phyloP scores from a whole-genome alignment of 2,113 vertebrate species.

The Anoplopoma fimbria region DNA sequence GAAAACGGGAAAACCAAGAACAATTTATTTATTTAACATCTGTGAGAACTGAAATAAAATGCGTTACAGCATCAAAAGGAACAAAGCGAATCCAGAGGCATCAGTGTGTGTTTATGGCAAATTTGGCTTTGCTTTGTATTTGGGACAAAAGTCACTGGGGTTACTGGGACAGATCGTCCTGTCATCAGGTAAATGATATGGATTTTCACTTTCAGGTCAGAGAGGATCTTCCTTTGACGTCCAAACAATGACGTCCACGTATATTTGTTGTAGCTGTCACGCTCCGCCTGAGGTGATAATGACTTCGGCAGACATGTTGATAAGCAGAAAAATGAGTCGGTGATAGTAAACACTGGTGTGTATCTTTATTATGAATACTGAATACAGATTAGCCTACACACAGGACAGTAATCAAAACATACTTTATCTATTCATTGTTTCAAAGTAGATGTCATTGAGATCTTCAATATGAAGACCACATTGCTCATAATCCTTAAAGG shows the following conservation, averaged over 20 bases:
- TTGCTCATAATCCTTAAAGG: conserved; percentile 40
- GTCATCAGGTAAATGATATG: conserved; percentile 26
- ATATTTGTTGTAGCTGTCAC: background rate
- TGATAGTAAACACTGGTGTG: conserved; percentile 64
- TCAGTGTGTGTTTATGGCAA: background rate
- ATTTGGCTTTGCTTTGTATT: conserved; percentile 38
- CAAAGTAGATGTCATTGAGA: conserved; percentile 63
- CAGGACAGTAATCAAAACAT: conserved; percentile 68
- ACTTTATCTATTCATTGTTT: conserved; percentile 70
- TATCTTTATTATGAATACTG: conserved; percentile 81
- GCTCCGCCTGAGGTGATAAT: conserved; percentile 5
- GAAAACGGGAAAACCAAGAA: conserved; percentile 40
- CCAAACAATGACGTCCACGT: background rate
- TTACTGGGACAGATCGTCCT: conserved; percentile 22
- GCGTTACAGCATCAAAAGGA: background rate
- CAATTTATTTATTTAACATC: conserved; percentile 31
- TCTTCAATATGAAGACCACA: conserved; percentile 84
- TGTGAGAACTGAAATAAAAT: conserved; percentile 13
- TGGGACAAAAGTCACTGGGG: conserved; percentile 9
- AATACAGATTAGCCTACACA: conserved; percentile 78
- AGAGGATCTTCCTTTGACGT: background rate
- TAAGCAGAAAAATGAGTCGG: conserved; percentile 22
- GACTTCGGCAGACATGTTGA: background rate
- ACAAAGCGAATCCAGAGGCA: conserved; percentile 26
- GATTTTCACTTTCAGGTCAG: conserved; percentile 16